Evolutionary conservation across 2,113 vertebrate species (phyloP).

Genomic region (Neomonachus schauinslandi): DNA sequence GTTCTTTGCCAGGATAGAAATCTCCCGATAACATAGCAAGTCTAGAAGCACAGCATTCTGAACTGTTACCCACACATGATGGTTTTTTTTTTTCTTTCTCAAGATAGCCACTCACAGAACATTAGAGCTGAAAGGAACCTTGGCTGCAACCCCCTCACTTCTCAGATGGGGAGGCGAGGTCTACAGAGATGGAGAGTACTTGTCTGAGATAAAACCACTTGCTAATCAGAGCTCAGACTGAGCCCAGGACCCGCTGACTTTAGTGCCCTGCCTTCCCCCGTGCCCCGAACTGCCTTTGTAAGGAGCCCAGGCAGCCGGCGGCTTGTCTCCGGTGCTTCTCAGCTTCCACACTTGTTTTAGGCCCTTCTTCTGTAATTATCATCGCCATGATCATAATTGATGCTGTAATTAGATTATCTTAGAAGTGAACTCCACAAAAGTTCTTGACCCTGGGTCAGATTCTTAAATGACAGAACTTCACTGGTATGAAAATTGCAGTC

Average conservation of each 20-base stretch:
- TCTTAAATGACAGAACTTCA: not conserved
- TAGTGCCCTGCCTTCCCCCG: fast-evolving
- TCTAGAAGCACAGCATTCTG: not conserved
- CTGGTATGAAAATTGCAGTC: not conserved
- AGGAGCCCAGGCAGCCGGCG: not conserved
- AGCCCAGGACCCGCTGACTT: not conserved
- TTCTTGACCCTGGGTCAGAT: slow-evolving; percentile 45
- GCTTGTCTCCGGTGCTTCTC: not conserved
- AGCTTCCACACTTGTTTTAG: not conserved
- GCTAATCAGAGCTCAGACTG: not conserved
- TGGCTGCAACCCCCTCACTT: not conserved
- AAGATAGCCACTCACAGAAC: not conserved
- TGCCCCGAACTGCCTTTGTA: not conserved
- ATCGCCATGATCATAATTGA: slow-evolving; percentile 42
- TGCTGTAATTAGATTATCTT: slow-evolving; percentile 55
- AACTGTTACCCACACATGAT: not conserved
- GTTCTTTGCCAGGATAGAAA: slow-evolving; percentile 55
- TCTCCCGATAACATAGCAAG: slow-evolving; percentile 39
- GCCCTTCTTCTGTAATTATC: slow-evolving; percentile 27
- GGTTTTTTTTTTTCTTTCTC: not conserved
- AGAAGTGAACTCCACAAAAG: slow-evolving; percentile 9
- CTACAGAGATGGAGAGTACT: not conserved
- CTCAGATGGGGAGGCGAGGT: not conserved
- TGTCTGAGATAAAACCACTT: not conserved
- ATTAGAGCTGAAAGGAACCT: not conserved